Evolutionary conservation across 2,797 vertebrate species (phyloP).

Genomic region (Helicolenus hilgendorfi): DNA sequence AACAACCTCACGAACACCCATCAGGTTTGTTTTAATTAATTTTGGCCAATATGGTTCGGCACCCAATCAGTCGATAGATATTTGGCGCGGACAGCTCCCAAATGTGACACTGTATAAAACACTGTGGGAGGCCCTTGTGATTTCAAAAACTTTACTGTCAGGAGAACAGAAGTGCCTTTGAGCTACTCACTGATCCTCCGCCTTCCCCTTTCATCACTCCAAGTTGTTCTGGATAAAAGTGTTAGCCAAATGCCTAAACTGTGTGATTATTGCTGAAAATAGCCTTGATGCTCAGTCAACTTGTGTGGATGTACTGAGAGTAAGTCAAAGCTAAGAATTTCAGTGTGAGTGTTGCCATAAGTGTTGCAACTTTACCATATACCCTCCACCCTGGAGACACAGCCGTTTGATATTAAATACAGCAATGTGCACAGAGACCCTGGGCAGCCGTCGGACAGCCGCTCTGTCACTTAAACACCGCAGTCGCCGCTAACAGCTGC

Average conservation of each 20-base stretch:
- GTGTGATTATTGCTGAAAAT: constrained; percentile 31
- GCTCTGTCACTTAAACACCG: constrained; percentile 36
- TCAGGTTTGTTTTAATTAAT: neutral
- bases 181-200: constrained; percentile 19
- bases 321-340: constrained; percentile 13
- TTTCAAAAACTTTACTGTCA: constrained; percentile 4
- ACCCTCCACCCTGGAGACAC: neutral
- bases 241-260: constrained; percentile 3
- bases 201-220: constrained; percentile 10
- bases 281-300: constrained; percentile 1
- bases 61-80: neutral
- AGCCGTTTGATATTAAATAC: constrained; percentile 33
- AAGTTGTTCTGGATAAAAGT: constrained; percentile 6
- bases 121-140: neutral
- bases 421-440: constrained; percentile 20
- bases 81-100: neutral
- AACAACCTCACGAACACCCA: neutral
- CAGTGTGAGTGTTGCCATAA: neutral
- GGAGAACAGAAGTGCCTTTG: constrained; percentile 17
- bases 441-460: neutral
- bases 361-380: neutral
- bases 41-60: neutral
- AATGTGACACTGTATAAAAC: neutral
- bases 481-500: constrained; percentile 23
- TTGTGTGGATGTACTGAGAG: neutral